Evolutionary conservation across 2,113 vertebrate genomes (phyloP).

Genomic region (Clarias macrocephalus): DNA sequence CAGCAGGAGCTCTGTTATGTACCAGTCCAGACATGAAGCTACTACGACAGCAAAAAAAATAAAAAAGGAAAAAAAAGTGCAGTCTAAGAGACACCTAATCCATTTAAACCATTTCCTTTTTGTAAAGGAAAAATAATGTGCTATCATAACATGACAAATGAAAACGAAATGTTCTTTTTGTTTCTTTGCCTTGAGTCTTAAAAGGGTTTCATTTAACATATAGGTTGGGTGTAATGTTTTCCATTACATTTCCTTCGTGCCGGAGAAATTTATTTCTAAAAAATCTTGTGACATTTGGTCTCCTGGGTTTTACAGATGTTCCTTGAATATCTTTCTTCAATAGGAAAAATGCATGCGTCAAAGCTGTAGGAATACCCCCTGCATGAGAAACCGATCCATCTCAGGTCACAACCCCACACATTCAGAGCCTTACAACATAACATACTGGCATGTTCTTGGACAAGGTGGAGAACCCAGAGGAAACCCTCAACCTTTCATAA

Average conservation of each 20-base stretch:
- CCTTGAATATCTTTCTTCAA: background rate
- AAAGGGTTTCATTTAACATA: background rate
- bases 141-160: background rate
- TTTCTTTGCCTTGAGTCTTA: background rate
- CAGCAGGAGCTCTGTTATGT: slow-evolving; percentile 19
- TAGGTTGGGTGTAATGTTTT: background rate
- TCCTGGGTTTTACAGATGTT: background rate
- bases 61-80: background rate
- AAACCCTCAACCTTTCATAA: background rate
- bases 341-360: background rate
- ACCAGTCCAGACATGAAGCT: slow-evolving; percentile 30
- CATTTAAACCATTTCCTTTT: background rate
- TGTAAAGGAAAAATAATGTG: background rate
- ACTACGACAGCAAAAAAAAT: background rate
- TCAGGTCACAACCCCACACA: background rate
- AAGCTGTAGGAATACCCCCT: background rate
- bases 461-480: background rate
- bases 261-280: background rate
- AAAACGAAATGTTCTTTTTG: background rate
- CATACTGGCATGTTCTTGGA: background rate
- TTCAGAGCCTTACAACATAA: background rate
- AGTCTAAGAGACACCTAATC: background rate
- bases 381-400: background rate
- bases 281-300: background rate
- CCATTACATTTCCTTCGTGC: background rate